phyloP scores from a whole-genome alignment of 2,888 invertebrate genomes.

The Drosophila antonietae region DNA sequence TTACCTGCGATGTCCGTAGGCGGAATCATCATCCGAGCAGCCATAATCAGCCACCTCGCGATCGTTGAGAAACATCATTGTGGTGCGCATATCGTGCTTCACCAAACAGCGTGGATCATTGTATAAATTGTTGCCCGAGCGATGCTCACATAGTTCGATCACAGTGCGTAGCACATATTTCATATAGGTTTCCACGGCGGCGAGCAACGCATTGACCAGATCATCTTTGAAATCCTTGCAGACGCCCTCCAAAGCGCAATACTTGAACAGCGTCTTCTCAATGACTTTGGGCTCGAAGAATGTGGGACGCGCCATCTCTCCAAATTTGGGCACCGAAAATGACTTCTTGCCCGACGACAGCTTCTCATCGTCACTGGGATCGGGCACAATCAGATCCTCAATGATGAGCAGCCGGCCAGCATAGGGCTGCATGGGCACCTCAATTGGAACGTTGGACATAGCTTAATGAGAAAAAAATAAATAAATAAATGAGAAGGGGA shows the following conservation, averaged over 20 bases:
- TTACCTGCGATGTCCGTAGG: conserved; percentile 35
- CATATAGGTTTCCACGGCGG: conserved; percentile 60
- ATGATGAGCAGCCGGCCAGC: conserved; percentile 49
- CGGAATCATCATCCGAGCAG: conserved; percentile 51
- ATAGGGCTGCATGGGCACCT: conserved; percentile 56
- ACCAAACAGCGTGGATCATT: conserved; percentile 39
- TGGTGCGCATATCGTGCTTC: conserved; percentile 37
- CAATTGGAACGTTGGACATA: neutral
- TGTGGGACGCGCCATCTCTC: conserved; percentile 33
- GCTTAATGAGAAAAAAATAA: neutral
- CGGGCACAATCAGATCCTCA: conserved; percentile 43
- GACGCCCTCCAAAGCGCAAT: neutral
- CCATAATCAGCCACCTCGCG: conserved; percentile 40
- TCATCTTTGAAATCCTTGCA: conserved; percentile 8
- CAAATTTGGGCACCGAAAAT: neutral
- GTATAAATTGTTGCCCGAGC: conserved; percentile 34
- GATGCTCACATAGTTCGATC: conserved; percentile 51
- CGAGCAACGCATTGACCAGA: conserved; percentile 40
- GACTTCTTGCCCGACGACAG: neutral
- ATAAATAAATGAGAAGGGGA: neutral
- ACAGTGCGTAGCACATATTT: conserved; percentile 18
- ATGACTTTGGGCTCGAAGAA: conserved; percentile 46
- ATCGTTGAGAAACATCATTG: conserved; percentile 58
- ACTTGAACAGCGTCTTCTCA: conserved; percentile 10
- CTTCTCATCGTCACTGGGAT: conserved; percentile 15